Percentiles rank a stretch among this genome's conserved stretches.
phyloP scores from a whole-genome alignment of 2,888 invertebrate species.

The Cryptosula pallasiana region DNA sequence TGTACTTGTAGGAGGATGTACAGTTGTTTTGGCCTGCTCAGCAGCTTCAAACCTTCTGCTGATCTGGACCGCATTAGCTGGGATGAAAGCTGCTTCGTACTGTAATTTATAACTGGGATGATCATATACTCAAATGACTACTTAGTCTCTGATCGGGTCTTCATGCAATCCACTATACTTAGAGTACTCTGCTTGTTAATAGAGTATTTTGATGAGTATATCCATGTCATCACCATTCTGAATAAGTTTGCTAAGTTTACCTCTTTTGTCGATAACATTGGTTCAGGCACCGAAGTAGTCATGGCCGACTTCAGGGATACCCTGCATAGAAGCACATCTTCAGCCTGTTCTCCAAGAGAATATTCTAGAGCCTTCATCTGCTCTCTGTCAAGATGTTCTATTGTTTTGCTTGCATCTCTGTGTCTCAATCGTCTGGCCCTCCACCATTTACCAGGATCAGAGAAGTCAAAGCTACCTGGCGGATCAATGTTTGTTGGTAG shows the following conservation, averaged over 20 bases:
- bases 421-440: not conserved
- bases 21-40: not conserved
- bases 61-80: slow-evolving; percentile 20
- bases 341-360: not conserved
- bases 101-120: slow-evolving; percentile 11
- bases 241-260: not conserved
- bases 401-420: not conserved
- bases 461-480: slow-evolving; percentile 12
- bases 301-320: not conserved
- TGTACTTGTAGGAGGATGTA: slow-evolving; percentile 2
- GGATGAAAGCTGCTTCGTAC: not conserved
- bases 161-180: slow-evolving; percentile 28
- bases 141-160: slow-evolving; percentile 29
- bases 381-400: slow-evolving; percentile 5
- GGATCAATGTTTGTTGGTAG: not conserved
- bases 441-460: slow-evolving; percentile 14
- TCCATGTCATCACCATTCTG: slow-evolving; percentile 11
- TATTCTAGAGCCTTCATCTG: not conserved
- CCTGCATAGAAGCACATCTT: not conserved
- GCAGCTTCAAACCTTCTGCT: slow-evolving; percentile 13
- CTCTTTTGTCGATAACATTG: slow-evolving; percentile 14
- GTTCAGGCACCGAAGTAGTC: not conserved
- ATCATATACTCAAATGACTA: slow-evolving; percentile 30
- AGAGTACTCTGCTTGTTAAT: slow-evolving; percentile 27
- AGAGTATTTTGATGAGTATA: slow-evolving; percentile 22